These are phyloP conservation scores for Myoxocephalus aenaeus DNA, from an alignment of 2,797 vertebrate species.

Conservation along the genomic window DNA sequence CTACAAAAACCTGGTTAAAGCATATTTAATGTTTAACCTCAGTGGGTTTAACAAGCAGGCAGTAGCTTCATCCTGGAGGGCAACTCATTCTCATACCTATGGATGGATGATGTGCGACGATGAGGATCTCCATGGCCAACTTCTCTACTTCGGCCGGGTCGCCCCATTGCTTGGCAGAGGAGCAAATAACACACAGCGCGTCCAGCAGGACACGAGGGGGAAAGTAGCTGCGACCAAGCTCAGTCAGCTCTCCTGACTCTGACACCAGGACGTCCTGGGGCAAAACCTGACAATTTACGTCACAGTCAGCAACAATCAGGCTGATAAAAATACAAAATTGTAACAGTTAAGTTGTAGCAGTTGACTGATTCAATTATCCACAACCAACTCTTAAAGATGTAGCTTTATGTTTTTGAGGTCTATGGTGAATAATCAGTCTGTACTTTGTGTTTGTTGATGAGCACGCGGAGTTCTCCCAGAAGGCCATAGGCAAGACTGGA, in stretches of 20 bases:
- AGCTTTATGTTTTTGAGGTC: background rate
- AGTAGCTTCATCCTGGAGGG: background rate
- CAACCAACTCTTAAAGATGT: background rate
- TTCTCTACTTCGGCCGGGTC: constrained; percentile 86
- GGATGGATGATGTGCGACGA: constrained; percentile 93
- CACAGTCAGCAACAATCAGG: background rate
- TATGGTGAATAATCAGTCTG: background rate
- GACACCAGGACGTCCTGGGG: constrained; percentile 86
- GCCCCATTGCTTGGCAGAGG: constrained; percentile 85
- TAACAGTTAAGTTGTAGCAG: background rate
- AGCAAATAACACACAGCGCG: constrained; percentile 88
- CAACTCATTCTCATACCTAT: constrained; percentile 81
- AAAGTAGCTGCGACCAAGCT: constrained; percentile 87
- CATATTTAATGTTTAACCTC: background rate
- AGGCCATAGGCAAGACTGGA: constrained; percentile 90
- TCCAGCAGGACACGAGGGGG: constrained; percentile 90
- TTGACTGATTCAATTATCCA: background rate
- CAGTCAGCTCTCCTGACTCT: constrained; percentile 89
- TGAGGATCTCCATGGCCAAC: constrained; percentile 90
- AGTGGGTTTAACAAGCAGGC: background rate
- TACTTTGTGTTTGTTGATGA: constrained; percentile 94
- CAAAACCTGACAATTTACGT: constrained; percentile 83
- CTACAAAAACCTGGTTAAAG: background rate
- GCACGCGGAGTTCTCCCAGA: constrained; percentile 88
- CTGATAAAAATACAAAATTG: background rate